These are phyloP conservation scores for Macquaria ambigua DNA, from an alignment of 2,113 vertebrate genomes.

Conservation along the genomic window DNA sequence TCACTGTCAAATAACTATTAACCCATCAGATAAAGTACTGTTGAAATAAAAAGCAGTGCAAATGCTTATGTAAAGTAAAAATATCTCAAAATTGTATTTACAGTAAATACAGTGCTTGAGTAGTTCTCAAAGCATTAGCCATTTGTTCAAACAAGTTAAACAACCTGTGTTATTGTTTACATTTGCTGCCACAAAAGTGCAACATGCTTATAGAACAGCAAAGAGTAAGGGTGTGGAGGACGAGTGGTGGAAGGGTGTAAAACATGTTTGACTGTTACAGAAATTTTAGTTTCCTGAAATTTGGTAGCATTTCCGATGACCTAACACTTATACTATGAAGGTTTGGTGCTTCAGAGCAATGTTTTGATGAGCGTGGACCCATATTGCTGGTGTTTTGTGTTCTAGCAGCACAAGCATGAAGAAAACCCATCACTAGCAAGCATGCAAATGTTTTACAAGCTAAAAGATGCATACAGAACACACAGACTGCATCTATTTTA, in stretches of 20 bases:
- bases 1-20: no score
- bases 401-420: not conserved
- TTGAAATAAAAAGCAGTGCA: no score
- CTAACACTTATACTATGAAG: not conserved
- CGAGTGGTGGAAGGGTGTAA: not conserved
- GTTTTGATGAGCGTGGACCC: not conserved
- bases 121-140: no score
- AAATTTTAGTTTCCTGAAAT: not conserved
- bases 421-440: not conserved
- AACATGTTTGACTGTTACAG: not conserved
- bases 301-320: not conserved
- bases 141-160: no score
- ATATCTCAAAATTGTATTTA: no score
- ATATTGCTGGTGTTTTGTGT: not conserved
- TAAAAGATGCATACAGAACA: not conserved
- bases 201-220: not conserved
- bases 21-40: no score
- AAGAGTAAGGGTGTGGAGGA: not conserved
- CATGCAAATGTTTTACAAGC: not conserved
- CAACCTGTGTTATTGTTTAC: no score
- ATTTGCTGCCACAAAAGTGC: not conserved
- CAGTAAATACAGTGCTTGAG: no score
- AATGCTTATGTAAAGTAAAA: no score
- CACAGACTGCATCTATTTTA: not conserved
- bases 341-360: not conserved